phyloP scores from a whole-genome alignment of 2,888 invertebrate genomes.

The Caenorhabditis imperialis region DNA sequence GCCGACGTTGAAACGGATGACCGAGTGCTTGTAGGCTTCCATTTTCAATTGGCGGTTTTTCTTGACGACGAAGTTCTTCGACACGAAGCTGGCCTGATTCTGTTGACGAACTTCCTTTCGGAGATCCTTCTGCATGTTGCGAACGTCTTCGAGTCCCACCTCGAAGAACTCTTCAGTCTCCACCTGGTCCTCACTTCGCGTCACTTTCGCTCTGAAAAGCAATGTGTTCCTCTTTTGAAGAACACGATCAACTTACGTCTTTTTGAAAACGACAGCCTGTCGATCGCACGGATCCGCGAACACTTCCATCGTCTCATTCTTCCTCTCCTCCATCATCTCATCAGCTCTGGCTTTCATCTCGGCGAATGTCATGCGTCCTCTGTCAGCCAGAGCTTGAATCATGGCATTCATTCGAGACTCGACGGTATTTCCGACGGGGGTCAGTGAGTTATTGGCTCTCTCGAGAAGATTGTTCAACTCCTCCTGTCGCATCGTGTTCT shows the following conservation, averaged over 20 bases:
- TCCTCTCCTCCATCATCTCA: slow-evolving; percentile 19
- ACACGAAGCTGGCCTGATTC: slow-evolving; percentile 63
- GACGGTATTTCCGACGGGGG: not conserved
- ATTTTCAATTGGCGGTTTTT: slow-evolving; percentile 67
- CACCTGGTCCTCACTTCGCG: slow-evolving; percentile 32
- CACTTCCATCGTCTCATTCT: slow-evolving; percentile 29
- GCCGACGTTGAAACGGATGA: slow-evolving; percentile 65
- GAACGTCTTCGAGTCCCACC: slow-evolving; percentile 62
- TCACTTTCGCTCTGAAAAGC: slow-evolving; percentile 10
- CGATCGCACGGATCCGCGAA: slow-evolving; percentile 60
- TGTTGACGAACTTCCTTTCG: slow-evolving; percentile 55
- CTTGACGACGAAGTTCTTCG: slow-evolving; percentile 54
- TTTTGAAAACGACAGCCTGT: slow-evolving; percentile 51
- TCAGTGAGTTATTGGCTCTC: slow-evolving; percentile 37
- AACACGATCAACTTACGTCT: slow-evolving; percentile 24
- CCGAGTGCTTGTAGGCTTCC: slow-evolving; percentile 65
- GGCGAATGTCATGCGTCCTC: slow-evolving; percentile 39
- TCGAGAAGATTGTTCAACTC: slow-evolving; percentile 56
- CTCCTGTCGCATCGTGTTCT: slow-evolving; percentile 36
- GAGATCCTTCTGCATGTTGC: slow-evolving; percentile 61
- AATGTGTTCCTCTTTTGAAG: not conserved
- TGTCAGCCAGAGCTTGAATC: slow-evolving; percentile 47
- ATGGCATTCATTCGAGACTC: slow-evolving; percentile 44
- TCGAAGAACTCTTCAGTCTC: slow-evolving; percentile 69
- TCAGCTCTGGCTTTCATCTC: slow-evolving; percentile 37